These are phyloP conservation scores for Zaprionus inermis DNA, from an alignment of 1,140 invertebrate species.

Conservation along the genomic window DNA sequence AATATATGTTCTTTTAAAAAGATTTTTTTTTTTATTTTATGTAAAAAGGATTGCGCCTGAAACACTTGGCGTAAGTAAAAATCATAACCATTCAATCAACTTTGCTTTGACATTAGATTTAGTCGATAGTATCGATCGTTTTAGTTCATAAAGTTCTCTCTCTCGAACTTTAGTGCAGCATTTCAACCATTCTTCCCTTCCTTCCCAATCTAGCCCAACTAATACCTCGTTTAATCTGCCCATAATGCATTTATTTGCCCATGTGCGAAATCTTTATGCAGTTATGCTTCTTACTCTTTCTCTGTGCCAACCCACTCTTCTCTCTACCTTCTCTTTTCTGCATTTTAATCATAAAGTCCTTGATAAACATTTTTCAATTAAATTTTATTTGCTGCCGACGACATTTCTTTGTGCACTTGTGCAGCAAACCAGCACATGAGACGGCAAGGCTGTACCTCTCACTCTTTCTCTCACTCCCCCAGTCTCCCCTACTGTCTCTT, in stretches of 20 bases:
- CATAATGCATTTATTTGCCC: neutral
- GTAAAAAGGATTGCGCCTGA: too few species aligned
- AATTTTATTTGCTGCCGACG: slow-evolving; percentile 79
- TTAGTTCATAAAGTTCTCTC: too few species aligned
- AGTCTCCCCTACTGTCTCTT: neutral
- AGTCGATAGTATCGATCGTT: too few species aligned
- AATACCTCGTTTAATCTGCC: neutral
- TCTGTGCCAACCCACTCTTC: slow-evolving; percentile 9
- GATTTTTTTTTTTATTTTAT: too few species aligned
- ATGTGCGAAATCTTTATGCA: neutral
- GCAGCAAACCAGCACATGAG: slow-evolving; percentile 15
- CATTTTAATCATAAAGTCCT: slow-evolving; percentile 71
- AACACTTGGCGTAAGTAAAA: too few species aligned
- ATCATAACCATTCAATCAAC: too few species aligned
- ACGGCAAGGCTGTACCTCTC: neutral
- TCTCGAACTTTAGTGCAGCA: too few species aligned
- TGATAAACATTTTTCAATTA: slow-evolving; percentile 83
- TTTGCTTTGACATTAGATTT: too few species aligned
- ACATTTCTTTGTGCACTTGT: slow-evolving; percentile 67
- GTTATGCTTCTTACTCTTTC: neutral
- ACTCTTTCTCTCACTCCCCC: neutral
- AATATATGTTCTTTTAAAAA: too few species aligned
- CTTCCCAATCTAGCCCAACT: too few species aligned
- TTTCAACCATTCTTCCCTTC: too few species aligned
- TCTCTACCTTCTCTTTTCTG: slow-evolving; percentile 5